A percentile compares a stretch with the other conserved stretches of the same genome.
phyloP scores from a whole-genome alignment of 1,140 invertebrate genomes.

The Drosophila leontia region DNA sequence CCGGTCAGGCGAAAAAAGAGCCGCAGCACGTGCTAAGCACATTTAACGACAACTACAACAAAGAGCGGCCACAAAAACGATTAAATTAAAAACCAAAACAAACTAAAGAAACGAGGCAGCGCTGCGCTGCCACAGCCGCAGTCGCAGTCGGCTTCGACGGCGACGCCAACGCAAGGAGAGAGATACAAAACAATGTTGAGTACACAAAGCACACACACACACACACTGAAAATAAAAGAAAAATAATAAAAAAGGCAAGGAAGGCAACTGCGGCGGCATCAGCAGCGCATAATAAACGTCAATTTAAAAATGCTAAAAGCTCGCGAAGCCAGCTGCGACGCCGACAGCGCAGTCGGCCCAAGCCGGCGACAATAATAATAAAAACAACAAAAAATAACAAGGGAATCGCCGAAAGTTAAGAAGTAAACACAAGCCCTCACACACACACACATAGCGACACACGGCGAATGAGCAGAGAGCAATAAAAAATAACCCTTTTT shows the following conservation, averaged over 20 bases:
- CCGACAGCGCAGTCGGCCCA: constrained; percentile 54
- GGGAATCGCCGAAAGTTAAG: constrained; percentile 80
- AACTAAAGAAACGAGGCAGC: constrained; percentile 74
- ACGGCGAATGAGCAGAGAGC: constrained; percentile 64
- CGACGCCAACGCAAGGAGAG: constrained; percentile 43
- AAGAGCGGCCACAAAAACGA: constrained; percentile 71
- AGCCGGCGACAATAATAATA: constrained; percentile 78
- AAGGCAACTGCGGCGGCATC: constrained; percentile 26
- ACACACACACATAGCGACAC: constrained; percentile 29
- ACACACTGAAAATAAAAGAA: constrained; percentile 37
- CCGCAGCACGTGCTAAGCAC: constrained; percentile 76
- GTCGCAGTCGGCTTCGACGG: constrained; percentile 10
- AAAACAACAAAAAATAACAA: constrained; percentile 49
- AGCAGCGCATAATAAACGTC: constrained; percentile 78
- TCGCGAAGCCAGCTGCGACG: constrained; percentile 27
- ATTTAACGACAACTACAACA: constrained; percentile 80
- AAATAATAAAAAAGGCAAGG: constrained; percentile 36
- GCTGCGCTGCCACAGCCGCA: constrained; percentile 27
- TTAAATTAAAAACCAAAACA: constrained; percentile 83
- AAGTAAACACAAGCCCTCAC: constrained; percentile 68
- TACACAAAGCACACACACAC: constrained; percentile 63
- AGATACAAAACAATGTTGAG: constrained; percentile 74
- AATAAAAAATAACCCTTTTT: constrained; percentile 83
- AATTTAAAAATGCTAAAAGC: constrained; percentile 83
- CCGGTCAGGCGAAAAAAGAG: constrained; percentile 58